Base-by-base conservation (phyloP, 2,797 vertebrate species). In the Argya squamiceps region DNA sequence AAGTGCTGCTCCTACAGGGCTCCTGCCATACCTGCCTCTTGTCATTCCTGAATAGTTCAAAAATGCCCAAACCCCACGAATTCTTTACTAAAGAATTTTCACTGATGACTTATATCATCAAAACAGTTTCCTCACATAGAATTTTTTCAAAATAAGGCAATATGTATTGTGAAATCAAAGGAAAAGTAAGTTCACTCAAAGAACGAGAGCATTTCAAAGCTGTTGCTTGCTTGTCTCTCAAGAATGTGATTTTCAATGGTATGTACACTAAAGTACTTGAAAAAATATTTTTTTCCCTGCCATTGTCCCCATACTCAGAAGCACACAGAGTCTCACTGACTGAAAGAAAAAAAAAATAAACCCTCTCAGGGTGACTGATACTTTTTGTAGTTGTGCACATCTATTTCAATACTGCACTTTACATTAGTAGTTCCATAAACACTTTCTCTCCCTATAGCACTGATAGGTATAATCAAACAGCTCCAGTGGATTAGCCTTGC, bases 61-160 rank as follows among this genome's bases (percentile, higher is more conserved):
- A 92, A 84, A 94, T 69, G 1, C 12, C 39, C 76, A 80, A 92
- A 30, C 52, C 71, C 60, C 60, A 52, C 1, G 52, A 68, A 81
- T 88, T 74, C 65, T 67, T 82, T n/a, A 67, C 19, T 63, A 73
- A 93, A 89, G 83, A 76, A 49, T 88, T 88, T 88, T 84, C 49
- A 78, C 32, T 56, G 36, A 65, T 84, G 50, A 84, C 53, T 92
- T 73, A 58, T 59, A 91, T 49, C 87, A 89, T 89, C 67, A 89
- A 91, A 90, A 70, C 19, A 77, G 60, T 44, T 88, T 83, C 81
- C 36, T 41, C 34, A 32, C 50, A 55, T 0, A 27, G 63, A 56
- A 13, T 36, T 46, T 88, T 65, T 84, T 89, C 79, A 93, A 96
- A 97, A 86, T 62, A 92, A 78, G 62, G 82, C 74, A 73, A 34